Evolutionary conservation across 2,888 invertebrate genomes (phyloP).

Genomic region (Chymomyza procnemis): DNA sequence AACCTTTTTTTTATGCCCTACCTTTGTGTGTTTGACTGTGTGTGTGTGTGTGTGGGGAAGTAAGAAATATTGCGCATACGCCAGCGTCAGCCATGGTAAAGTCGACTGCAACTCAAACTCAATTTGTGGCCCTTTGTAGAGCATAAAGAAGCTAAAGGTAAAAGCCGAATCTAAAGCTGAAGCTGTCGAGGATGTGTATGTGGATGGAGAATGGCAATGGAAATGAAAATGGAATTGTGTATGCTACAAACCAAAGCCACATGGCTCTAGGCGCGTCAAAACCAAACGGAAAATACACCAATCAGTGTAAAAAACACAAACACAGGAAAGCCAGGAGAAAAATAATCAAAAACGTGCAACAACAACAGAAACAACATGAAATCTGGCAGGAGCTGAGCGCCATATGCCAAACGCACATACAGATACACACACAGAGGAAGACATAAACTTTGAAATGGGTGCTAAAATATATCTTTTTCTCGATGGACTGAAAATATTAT

Average conservation of each 20-base stretch:
- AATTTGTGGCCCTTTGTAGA: constrained; percentile 1
- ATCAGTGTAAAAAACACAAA: constrained; percentile 64
- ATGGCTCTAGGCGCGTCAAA: constrained; percentile 65
- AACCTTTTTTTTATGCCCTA: neutral
- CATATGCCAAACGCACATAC: constrained; percentile 32
- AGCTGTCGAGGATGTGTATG: neutral
- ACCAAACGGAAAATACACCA: constrained; percentile 69
- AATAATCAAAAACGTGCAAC: constrained; percentile 31
- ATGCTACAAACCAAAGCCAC: constrained; percentile 51
- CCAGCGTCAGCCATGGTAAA: neutral
- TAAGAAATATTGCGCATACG: constrained; percentile 6
- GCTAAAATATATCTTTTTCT: constrained; percentile 44
- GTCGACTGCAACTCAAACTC: neutral
- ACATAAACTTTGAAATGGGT: constrained; percentile 61
- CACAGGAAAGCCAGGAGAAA: constrained; percentile 16
- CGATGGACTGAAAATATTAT: constrained; percentile 55
- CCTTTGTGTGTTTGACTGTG: neutral
- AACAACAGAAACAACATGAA: constrained; percentile 56
- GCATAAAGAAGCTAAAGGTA: neutral
- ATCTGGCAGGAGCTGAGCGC: constrained; percentile 65
- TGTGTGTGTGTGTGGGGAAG: neutral
- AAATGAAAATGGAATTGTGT: neutral
- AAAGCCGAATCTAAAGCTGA: neutral
- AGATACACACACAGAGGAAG: constrained; percentile 25
- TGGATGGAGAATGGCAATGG: neutral